Percentiles rank a stretch among this genome's conserved stretches.
These are phyloP conservation scores for Aix galericulata DNA, from an alignment of 2,113 vertebrate genomes.

Conservation along the genomic window DNA sequence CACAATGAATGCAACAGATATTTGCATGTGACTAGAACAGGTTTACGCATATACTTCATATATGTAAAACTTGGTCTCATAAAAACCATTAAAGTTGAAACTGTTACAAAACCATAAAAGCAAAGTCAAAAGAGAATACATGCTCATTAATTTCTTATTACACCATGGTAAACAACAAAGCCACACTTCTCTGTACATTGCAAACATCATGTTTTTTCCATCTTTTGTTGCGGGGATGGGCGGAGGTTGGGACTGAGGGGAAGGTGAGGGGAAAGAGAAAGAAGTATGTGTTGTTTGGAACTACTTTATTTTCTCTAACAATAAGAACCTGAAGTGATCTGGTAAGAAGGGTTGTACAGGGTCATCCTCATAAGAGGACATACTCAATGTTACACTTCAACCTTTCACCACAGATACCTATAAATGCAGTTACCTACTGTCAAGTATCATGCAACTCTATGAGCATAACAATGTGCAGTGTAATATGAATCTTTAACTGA, in stretches of 20 bases:
- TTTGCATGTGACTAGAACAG: background rate
- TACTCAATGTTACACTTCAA: background rate
- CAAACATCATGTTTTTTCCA: background rate
- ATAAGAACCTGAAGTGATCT: background rate
- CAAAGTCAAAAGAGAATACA: background rate
- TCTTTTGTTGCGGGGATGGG: background rate
- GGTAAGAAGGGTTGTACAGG: background rate
- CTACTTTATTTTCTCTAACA: background rate
- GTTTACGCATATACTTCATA: background rate
- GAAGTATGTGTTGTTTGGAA: fast-evolving
- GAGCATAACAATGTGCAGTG: background rate
- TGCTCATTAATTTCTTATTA: background rate
- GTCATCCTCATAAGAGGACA: background rate
- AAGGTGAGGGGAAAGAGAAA: background rate
- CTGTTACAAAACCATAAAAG: background rate
- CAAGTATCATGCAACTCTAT: background rate
- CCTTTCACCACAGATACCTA: background rate
- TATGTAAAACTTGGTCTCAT: background rate
- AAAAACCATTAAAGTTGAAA: background rate
- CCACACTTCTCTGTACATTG: background rate
- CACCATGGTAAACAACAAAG: background rate
- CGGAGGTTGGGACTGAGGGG: background rate
- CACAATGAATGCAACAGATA: background rate
- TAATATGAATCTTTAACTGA: background rate
- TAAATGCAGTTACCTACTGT: background rate